These are phyloP conservation scores for Micromesistius poutassou DNA, from an alignment of 2,797 vertebrate genomes.

Conservation along the genomic window DNA sequence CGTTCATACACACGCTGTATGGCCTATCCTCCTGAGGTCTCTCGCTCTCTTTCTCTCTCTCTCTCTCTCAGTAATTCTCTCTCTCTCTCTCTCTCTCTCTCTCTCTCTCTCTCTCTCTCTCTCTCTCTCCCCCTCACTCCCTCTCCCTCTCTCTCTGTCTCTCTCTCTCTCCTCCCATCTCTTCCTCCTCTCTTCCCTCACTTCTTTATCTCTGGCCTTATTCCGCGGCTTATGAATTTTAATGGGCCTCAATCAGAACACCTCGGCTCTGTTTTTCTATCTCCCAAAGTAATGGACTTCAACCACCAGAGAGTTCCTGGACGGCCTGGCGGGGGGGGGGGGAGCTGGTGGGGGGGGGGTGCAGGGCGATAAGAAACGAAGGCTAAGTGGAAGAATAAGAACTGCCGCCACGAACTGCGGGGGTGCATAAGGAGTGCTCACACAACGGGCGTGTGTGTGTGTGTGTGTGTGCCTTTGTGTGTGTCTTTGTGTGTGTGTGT, in stretches of 20 bases:
- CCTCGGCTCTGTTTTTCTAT: constrained; percentile 76
- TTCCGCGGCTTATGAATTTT: constrained; percentile 83
- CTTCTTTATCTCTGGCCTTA: constrained; percentile 67
- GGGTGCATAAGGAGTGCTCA: background rate
- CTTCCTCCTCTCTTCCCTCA: constrained; percentile 4
- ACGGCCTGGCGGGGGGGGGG: constrained; percentile 60
- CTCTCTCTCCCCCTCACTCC: constrained; percentile 54
- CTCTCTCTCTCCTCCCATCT: background rate
- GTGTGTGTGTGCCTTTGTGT: constrained; percentile 8
- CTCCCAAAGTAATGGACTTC: constrained; percentile 79
- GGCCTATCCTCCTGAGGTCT: constrained; percentile 43
- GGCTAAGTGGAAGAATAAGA: constrained; percentile 59
- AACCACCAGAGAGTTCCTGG: constrained; percentile 74
- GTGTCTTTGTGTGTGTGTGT: constrained; percentile 3
- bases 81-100: background rate
- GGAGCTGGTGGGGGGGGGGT: constrained; percentile 59
- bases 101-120: constrained; percentile 16
- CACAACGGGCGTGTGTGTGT: background rate
- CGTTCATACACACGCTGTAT: constrained; percentile 39
- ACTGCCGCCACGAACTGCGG: background rate
- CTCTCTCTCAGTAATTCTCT: too few species aligned
- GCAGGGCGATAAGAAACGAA: constrained; percentile 58
- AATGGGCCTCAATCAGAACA: constrained; percentile 77
- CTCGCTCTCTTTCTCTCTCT: constrained; percentile 1
- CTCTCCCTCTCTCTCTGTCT: constrained; percentile 5